Percentiles rank a stretch among this genome's conserved stretches.
Evolutionary conservation across 2,888 invertebrate genomes (phyloP).

Genomic region (Allygus modestus): DNA sequence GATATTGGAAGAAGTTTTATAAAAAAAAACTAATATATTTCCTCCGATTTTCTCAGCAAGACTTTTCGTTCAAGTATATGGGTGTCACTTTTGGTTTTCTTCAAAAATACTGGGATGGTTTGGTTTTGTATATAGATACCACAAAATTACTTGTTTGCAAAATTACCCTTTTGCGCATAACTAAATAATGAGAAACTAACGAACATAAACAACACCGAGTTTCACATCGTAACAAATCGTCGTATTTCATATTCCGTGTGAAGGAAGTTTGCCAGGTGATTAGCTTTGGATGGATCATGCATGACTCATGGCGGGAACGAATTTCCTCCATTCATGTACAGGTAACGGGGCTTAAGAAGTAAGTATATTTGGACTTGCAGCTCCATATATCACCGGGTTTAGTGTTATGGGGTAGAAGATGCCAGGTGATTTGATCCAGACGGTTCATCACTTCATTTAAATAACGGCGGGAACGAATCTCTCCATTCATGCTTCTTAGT

Average conservation of each 20-base stretch:
- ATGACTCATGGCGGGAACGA: constrained; percentile 3
- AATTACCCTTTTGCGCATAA: too few relatives aligned
- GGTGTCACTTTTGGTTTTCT: too few relatives aligned
- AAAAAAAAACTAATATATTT: too few relatives aligned
- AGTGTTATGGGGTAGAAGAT: constrained; percentile 24
- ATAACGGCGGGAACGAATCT: constrained; percentile 8
- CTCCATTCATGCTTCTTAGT: constrained; percentile 26
- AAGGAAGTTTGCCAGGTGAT: not conserved
- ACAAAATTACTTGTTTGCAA: too few relatives aligned
- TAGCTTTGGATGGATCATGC: not conserved
- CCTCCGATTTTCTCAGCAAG: too few relatives aligned
- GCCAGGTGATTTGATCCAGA: constrained; percentile 43
- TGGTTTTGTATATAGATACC: too few relatives aligned
- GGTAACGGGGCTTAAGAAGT: not conserved
- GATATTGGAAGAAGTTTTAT: too few relatives aligned
- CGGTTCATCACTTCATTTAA: constrained; percentile 19
- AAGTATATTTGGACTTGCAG: not conserved
- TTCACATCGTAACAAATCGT: not conserved
- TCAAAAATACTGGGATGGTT: too few relatives aligned
- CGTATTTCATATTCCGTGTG: not conserved
- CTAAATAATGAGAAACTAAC: too few relatives aligned
- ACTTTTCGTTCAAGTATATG: too few relatives aligned
- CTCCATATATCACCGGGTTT: not conserved
- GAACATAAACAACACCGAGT: not conserved
- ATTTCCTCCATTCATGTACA: constrained; percentile 5